phyloP scores from a whole-genome alignment of 2,113 vertebrate species.

The Nannospalax galili region DNA sequence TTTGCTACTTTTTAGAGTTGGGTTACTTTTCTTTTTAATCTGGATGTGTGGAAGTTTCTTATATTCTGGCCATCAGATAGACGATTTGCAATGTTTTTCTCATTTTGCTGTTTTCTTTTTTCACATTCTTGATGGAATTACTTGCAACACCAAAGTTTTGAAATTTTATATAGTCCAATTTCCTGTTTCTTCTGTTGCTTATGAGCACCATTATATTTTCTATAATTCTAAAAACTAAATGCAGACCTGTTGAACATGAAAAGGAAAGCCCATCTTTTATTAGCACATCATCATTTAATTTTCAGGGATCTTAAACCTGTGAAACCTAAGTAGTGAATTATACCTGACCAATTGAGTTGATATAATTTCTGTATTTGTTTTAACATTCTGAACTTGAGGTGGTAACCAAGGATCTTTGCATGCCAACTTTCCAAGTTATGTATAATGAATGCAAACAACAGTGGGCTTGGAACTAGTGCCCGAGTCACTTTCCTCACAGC shows the following conservation, averaged over 20 bases:
- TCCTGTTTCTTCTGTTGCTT: background rate
- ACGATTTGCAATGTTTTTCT: background rate
- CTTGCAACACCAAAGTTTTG: background rate
- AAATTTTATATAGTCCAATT: background rate
- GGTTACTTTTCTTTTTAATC: constrained; percentile 19
- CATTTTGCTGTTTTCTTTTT: background rate
- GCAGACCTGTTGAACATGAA: constrained; percentile 31
- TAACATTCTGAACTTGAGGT: background rate
- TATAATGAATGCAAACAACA: background rate
- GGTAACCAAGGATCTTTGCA: constrained; percentile 10
- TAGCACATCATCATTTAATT: background rate
- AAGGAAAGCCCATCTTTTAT: background rate
- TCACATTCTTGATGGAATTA: background rate
- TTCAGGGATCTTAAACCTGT: constrained; percentile 22
- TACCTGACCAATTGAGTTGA: background rate
- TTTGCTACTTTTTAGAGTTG: constrained; percentile 9
- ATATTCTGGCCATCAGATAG: background rate
- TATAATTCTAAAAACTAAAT: constrained; percentile 45
- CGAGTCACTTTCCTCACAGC: background rate
- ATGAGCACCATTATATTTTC: background rate
- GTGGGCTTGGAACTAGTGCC: background rate
- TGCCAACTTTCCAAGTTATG: constrained; percentile 7
- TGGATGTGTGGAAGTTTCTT: background rate
- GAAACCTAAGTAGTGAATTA: constrained; percentile 40
- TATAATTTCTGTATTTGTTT: background rate